Evolutionary conservation across 2,888 invertebrate species (phyloP), one percentile per base, ranked within the genome.

Genomic region (Hydroisotoma schaefferi): DNA sequence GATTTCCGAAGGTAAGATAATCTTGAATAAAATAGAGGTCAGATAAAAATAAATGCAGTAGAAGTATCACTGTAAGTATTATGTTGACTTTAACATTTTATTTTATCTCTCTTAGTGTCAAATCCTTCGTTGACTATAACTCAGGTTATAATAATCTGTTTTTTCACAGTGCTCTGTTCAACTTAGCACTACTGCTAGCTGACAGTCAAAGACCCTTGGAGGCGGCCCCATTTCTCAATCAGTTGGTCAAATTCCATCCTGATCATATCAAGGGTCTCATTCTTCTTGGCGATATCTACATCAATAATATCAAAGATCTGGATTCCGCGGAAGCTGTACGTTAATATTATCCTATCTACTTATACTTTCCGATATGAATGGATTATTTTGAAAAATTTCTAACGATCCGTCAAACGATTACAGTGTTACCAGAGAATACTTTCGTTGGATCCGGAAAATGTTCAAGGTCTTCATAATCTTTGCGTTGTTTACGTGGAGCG

Each of bases 401-500:
- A 33, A 43, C 43, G 6, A 43, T 48, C 37, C 33, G 8, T 18
- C 18, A 55, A 54, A 33, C 43, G 55, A 62, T 80, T 81, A 18
- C 81, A 91, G 87, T 94, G 94, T 76, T 97, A 97, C 79, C 85
- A 86, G 55, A 85, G 87, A 67, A 94, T 97, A 71, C 78, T 95
- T 15, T 86, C 87, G 73, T 77, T 90, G 66, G 94, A 97, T 73
- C 88, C 94, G 0, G 85, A 86, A 71, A 94, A 95, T 77, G 89
- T 93, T 65, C 95, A 95, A 79, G 95, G 94, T 0, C 81, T 91
- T 44, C 97, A 97, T 80, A 97, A 97, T 78, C 81, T 97, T 25
- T 97, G 97, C 78, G 97, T 97, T 6, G 94, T 97, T 0, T 89
- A 89, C 72, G 94, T 97, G 5, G 95, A 97, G 77, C 83, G 90